Evolutionary conservation across 2,888 invertebrate species (phyloP), one percentile per base, ranked within the genome.

Genomic region (Hirtodrosophila duncani): DNA sequence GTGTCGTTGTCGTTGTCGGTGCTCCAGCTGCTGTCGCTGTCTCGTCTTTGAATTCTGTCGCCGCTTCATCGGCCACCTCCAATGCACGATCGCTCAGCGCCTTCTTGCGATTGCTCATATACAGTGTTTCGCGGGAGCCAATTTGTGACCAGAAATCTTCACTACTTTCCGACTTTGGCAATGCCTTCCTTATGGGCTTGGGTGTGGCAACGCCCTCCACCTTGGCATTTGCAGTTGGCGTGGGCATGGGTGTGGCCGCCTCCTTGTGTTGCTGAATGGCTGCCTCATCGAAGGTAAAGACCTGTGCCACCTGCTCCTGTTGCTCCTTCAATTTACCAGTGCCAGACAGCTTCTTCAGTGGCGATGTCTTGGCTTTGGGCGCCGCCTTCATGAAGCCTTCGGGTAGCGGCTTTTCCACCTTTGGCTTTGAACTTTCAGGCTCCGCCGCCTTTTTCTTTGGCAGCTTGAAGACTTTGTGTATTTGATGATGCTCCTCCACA

Each of bases 91-190:
- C 89, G 17, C 87, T 83, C 30, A 89, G 66, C 30, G 87, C 83
- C 83, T 90, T 88, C 74, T 89, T 90, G 53, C 91, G 88, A 69
- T 89, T 89, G 41, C 86, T 85, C 79, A 90, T 88, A 72, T 91
- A 90, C 27, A 91, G 85, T n/a, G 91, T 91, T 85, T 92, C 92
- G 52, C 92, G 86, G 63, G 90, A 89, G 3, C 90, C 91, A 56
- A 92, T 90, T 85, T 88, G 89, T 16, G 89, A 88, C 92, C 92
- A 92, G 86, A 92, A 92, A 79, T 91, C 90, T 45, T 86, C 86
- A 2, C 83, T 84, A 42, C 85, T 86, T 1, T 85, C 85, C 1
- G 86, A 85, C 52, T 80, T 84, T 23, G 81, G 72, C 7, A 85
- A 1, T 1, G 63, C 57, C 44, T 81, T 81, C 0, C 63, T 45